Evolutionary conservation across 2,888 invertebrate species (phyloP).

Genomic region (Conchocele bisecta): DNA sequence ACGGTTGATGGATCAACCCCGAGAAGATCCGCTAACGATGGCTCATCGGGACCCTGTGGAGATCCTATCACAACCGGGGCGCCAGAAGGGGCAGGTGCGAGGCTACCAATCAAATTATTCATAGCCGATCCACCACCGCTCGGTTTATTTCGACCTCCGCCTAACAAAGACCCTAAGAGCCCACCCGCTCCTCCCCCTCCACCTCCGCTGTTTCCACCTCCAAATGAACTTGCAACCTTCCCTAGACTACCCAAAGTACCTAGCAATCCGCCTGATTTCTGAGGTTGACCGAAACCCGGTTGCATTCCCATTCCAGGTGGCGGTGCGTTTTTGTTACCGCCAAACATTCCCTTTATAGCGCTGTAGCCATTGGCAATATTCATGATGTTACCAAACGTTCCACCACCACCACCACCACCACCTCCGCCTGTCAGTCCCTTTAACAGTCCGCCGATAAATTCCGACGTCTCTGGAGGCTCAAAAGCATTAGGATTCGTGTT

Average conservation of each 20-base stretch:
- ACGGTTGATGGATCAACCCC: slow-evolving; percentile 56
- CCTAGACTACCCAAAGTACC: neutral
- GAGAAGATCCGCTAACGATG: slow-evolving; percentile 48
- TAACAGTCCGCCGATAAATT: slow-evolving; percentile 40
- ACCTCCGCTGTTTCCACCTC: slow-evolving; percentile 7
- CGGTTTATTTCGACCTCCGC: neutral
- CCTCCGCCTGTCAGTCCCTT: slow-evolving; percentile 7
- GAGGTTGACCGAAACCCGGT: slow-evolving; percentile 7
- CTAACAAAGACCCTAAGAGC: slow-evolving; percentile 18
- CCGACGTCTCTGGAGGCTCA: slow-evolving; percentile 40
- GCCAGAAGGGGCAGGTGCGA: slow-evolving; percentile 38
- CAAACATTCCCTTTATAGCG: slow-evolving; percentile 3
- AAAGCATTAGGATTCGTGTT: slow-evolving; percentile 40
- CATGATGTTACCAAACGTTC: slow-evolving; percentile 18
- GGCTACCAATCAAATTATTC: neutral
- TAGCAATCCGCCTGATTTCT: slow-evolving; percentile 16
- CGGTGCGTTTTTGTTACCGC: neutral
- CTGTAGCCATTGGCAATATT: slow-evolving; percentile 8
- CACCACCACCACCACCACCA: slow-evolving; percentile 30
- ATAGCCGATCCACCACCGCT: neutral
- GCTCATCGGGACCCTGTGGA: slow-evolving; percentile 19
- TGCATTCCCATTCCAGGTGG: slow-evolving; percentile 17
- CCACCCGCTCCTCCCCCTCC: slow-evolving; percentile 17
- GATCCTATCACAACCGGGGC: slow-evolving; percentile 16
- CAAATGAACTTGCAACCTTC: neutral